These are phyloP conservation scores for Xerus inauris DNA, from an alignment of 2,113 vertebrate genomes.

Conservation along the genomic window DNA sequence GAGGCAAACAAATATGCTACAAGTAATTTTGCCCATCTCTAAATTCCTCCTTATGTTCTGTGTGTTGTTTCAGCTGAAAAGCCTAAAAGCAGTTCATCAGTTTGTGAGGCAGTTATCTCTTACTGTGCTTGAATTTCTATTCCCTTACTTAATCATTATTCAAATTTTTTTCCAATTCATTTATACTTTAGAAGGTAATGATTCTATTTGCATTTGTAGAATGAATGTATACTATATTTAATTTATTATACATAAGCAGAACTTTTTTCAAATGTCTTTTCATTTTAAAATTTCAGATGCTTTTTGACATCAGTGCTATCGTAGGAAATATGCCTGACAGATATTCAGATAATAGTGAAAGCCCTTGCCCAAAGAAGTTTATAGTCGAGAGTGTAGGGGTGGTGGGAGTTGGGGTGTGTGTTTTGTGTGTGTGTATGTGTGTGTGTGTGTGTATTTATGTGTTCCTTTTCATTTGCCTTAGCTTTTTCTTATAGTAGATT, in stretches of 20 bases:
- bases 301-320: neutral
- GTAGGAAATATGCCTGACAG: neutral
- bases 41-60: neutral
- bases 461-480: neutral
- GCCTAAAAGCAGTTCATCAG: neutral
- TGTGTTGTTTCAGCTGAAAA: neutral
- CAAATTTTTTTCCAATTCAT: neutral
- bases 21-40: neutral
- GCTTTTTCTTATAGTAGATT: neutral
- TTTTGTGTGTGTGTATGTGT: too few species aligned
- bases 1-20: neutral
- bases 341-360: neutral
- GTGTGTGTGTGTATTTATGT: too few species aligned
- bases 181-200: neutral
- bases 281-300: neutral
- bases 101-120: neutral
- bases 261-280: neutral
- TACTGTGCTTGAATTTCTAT: neutral
- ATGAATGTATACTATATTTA: neutral
- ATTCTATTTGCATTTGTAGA: neutral
- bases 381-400: neutral
- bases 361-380: neutral
- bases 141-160: neutral
- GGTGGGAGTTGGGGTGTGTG: rapidly evolving
- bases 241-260: neutral